phyloP scores from a whole-genome alignment of 2,113 vertebrate genomes.

The Etheostoma cragini region DNA sequence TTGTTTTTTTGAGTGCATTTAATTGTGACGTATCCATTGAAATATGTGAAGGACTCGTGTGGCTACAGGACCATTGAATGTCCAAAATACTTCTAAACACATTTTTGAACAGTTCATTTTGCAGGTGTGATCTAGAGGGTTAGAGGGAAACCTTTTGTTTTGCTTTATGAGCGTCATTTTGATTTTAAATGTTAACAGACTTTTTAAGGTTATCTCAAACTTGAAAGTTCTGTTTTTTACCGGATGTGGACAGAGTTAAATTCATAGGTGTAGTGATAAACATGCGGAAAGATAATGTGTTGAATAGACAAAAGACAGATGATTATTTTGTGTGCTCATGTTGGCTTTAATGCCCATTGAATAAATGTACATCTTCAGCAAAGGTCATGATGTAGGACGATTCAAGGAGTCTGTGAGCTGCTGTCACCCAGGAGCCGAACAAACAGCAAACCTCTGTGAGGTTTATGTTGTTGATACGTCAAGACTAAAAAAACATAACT shows the following conservation, averaged over 20 bases:
- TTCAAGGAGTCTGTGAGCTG: conserved; percentile 71
- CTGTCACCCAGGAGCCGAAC: conserved; percentile 56
- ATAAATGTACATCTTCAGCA: conserved; percentile 51
- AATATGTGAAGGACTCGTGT: conserved; percentile 20
- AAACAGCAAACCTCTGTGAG: conserved; percentile 84
- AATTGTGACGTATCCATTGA: conserved; percentile 22
- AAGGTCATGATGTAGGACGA: conserved; percentile 54
- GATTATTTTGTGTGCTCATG: conserved; percentile 59
- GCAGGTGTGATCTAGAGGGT: conserved; percentile 36
- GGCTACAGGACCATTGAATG: conserved; percentile 48
- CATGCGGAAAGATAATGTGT: conserved; percentile 43
- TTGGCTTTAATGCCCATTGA: conserved; percentile 50
- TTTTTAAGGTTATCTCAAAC: conserved; percentile 40
- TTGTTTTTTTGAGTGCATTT: conserved; percentile 27
- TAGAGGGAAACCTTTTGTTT: conserved; percentile 41
- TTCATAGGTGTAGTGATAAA: conserved; percentile 39
- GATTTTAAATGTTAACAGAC: conserved; percentile 5
- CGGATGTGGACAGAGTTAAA: conserved; percentile 38
- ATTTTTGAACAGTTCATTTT: conserved; percentile 27
- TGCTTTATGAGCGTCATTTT: conserved; percentile 19
- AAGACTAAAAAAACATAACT: conserved; percentile 52
- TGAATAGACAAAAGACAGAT: conserved; percentile 30
- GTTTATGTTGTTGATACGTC: conserved; percentile 67
- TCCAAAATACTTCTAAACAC: conserved; percentile 35
- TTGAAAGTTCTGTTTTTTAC: conserved; percentile 35